Evolutionary conservation across 2,888 invertebrate genomes (phyloP).

Genomic region (Coremacera marginata): DNA sequence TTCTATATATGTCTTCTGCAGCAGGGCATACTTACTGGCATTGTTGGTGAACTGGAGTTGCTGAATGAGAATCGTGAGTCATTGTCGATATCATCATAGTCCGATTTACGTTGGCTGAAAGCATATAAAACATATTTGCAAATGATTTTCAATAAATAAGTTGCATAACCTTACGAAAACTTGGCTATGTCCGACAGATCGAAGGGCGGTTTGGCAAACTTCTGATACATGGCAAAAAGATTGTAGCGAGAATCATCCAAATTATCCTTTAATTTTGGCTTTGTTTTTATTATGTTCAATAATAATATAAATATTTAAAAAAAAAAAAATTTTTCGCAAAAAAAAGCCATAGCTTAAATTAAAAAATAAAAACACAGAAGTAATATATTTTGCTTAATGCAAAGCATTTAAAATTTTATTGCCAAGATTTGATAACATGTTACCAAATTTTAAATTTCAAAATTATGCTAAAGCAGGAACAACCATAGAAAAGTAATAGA

Average conservation of each 20-base stretch:
- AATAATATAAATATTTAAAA: neutral
- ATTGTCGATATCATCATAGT: constrained; percentile 65
- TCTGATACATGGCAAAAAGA: constrained; percentile 69
- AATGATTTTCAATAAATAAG: neutral
- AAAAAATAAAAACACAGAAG: neutral
- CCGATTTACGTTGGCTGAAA: constrained; percentile 62
- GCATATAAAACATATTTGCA: neutral
- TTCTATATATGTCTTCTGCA: neutral
- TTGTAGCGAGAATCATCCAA: constrained; percentile 67
- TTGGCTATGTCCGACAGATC: constrained; percentile 67
- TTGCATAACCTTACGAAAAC: constrained; percentile 62
- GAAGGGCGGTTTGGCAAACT: constrained; percentile 67
- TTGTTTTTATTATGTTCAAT: constrained; percentile 5
- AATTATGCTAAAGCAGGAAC: neutral
- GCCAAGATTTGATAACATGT: neutral
- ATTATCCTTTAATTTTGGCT: constrained; percentile 59
- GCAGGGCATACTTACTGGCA: constrained; percentile 69
- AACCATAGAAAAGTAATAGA: neutral
- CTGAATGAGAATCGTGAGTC: constrained; percentile 82
- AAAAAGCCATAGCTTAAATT: neutral
- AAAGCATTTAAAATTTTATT: constrained; percentile 11
- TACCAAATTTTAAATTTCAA: neutral
- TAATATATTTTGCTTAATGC: constrained; percentile 1
- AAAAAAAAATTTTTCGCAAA: neutral
- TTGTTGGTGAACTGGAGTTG: constrained; percentile 78